Percentiles rank a stretch among this genome's conserved stretches.
phyloP scores from a whole-genome alignment of 2,113 vertebrate species.

The Prionailurus viverrinus region DNA sequence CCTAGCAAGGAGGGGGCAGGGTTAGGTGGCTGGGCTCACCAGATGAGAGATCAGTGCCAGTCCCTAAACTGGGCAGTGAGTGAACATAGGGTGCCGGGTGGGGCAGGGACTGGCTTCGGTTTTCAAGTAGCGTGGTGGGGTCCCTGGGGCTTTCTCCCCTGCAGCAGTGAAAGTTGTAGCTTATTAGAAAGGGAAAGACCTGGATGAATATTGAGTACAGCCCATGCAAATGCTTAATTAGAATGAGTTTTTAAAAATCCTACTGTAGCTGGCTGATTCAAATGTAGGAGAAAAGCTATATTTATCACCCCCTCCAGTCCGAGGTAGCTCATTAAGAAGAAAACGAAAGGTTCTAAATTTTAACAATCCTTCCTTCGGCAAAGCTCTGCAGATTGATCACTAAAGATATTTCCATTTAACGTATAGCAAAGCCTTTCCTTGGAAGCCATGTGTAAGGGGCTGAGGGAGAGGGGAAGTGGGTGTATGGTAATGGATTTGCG shows the following conservation, averaged over 20 bases:
- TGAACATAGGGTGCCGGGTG: fast-evolving
- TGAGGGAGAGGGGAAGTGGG: not conserved
- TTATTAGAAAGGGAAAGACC: constrained; percentile 45
- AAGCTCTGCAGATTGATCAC: not conserved
- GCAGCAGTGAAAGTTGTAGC: not conserved
- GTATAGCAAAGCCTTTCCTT: not conserved
- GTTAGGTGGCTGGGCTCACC: not conserved
- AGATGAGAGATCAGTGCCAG: fast-evolving
- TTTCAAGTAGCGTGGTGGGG: not conserved
- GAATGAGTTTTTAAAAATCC: constrained; percentile 29
- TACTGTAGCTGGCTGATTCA: constrained; percentile 39
- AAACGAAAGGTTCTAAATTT: not conserved
- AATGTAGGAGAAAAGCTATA: not conserved
- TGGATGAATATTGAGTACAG: constrained; percentile 29
- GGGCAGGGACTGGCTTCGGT: not conserved
- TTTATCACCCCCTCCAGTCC: constrained; percentile 29
- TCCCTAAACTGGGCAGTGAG: not conserved
- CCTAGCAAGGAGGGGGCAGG: not conserved
- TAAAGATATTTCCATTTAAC: not conserved
- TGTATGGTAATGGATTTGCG: not conserved
- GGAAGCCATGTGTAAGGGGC: not conserved
- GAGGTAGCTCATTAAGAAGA: constrained; percentile 52
- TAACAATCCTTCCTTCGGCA: constrained; percentile 11
- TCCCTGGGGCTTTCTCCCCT: not conserved
- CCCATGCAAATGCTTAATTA: constrained; percentile 11